Conservation (phyloP, 35 echinoderm and acorn worm species). For the Holothuria glaberrima region DNA sequence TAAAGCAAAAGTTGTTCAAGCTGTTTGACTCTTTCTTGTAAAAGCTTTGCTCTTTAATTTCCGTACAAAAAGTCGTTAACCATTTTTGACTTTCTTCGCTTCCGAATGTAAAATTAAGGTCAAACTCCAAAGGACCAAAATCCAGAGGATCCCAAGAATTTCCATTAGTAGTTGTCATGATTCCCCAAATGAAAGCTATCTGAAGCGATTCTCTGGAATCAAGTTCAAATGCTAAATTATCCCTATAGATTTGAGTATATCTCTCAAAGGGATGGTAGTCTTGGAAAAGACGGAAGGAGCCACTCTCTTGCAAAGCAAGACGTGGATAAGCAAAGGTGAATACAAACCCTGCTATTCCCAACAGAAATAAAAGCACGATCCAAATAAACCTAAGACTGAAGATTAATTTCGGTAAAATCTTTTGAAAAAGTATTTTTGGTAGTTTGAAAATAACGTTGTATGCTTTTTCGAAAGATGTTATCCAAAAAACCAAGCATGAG, state of each 20-base stretch:
- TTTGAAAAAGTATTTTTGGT: constrained; percentile 15
- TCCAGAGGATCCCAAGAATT: constrained; percentile 24
- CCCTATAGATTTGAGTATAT: not conserved
- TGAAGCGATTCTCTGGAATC: not conserved
- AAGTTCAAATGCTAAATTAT: not conserved
- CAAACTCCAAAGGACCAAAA: constrained; percentile 19
- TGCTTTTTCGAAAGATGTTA: not conserved
- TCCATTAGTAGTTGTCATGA: not conserved
- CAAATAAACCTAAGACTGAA: not conserved
- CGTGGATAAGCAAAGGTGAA: not conserved
- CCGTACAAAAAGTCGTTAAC: constrained; percentile 72
- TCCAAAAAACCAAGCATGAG: too few relatives aligned
- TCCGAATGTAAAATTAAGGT: constrained; percentile 27
- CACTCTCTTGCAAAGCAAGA: constrained; percentile 1
- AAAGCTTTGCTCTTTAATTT: constrained; percentile 62
- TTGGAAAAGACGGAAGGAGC: not conserved
- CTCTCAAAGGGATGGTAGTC: constrained; percentile 19
- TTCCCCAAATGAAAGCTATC: constrained; percentile 38
- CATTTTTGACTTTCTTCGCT: constrained; percentile 48
- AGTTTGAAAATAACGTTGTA: not conserved
- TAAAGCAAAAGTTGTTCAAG: constrained; percentile 55
- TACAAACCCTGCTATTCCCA: constrained; percentile 39
- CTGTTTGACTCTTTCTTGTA: not conserved
- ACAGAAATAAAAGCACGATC: constrained; percentile 11
- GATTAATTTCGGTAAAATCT: not conserved